A percentile compares a stretch with the other conserved stretches of the same genome.
These are phyloP conservation scores for Babyrousa celebensis DNA, from an alignment of 2,797 vertebrate genomes.

Conservation along the genomic window DNA sequence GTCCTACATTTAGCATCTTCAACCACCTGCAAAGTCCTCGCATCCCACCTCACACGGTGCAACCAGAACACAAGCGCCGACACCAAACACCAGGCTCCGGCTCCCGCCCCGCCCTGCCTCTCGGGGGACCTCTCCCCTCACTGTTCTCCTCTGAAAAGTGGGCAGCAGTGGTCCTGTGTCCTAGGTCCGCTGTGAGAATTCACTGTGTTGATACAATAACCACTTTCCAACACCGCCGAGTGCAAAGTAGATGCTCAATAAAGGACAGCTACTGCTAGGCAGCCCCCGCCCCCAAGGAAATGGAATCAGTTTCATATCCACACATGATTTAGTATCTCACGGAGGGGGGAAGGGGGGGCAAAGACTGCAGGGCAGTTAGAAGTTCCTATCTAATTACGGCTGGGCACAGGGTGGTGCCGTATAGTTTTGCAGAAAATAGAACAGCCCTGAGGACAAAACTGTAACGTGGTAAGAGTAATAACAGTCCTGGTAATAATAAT, in stretches of 20 bases:
- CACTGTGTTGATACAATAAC: background rate
- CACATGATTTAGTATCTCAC: background rate
- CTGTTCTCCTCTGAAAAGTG: background rate
- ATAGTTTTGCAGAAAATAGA: constrained; percentile 21
- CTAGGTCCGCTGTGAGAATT: background rate
- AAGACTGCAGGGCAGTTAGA: background rate
- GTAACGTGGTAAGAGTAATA: constrained; percentile 3
- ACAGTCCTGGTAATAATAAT: constrained; percentile 35
- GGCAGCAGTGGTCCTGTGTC: accelerated
- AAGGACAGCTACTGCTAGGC: accelerated
- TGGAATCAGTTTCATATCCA: background rate
- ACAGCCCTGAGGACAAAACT: constrained; percentile 67
- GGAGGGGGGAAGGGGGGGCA: background rate
- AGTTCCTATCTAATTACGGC: background rate
- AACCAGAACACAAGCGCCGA: accelerated
- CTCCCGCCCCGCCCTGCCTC: background rate
- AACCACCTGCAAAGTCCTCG: background rate
- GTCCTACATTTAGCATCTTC: background rate
- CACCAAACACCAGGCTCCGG: background rate
- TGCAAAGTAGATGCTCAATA: background rate
- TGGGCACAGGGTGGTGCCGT: background rate
- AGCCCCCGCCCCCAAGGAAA: background rate
- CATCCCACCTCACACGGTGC: accelerated
- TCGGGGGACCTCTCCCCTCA: accelerated
- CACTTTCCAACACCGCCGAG: background rate